Conservation (phyloP, 1,140 invertebrate genomes). For the Caligus rogercresseyi region DNA sequence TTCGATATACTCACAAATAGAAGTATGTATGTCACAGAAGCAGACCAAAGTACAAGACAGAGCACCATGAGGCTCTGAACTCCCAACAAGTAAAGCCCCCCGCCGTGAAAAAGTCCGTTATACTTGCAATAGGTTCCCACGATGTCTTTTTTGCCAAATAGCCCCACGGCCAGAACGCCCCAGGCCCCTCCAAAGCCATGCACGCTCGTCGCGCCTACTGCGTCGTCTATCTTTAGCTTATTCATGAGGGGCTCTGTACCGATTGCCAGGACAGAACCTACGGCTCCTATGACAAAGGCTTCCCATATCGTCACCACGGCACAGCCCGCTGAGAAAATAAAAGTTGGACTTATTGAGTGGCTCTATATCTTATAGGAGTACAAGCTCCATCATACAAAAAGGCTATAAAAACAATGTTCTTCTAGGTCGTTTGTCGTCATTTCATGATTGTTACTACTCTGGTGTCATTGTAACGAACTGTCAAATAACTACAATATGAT, state of each 20-base stretch:
- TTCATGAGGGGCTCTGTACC: constrained; percentile 1
- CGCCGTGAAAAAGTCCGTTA: constrained; percentile 30
- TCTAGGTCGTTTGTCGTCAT: too few relatives aligned
- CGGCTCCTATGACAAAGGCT: constrained; percentile 8
- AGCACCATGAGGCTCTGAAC: constrained; percentile 53
- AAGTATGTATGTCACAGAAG: constrained; percentile 43
- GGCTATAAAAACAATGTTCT: too few relatives aligned
- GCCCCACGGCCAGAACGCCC: constrained; percentile 15
- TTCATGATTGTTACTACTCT: too few relatives aligned
- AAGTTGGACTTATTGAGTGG: background rate
- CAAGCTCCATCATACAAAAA: too few relatives aligned
- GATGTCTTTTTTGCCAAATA: constrained; percentile 10
- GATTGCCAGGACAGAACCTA: constrained; percentile 5
- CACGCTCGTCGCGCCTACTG: constrained; percentile 70
- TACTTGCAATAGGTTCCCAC: background rate
- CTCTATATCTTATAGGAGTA: too few relatives aligned
- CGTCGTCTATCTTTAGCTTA: constrained; percentile 48
- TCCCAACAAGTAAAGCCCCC: constrained; percentile 62
- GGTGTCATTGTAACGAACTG: too few relatives aligned
- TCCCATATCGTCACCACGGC: constrained; percentile 11
- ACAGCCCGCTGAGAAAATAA: background rate
- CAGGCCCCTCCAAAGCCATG: constrained; percentile 33
- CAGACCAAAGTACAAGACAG: constrained; percentile 51
- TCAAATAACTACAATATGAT: too few relatives aligned
- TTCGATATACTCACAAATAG: constrained; percentile 28